Conservation (phyloP, 2,113 vertebrate species). For the Vanacampus margaritifer region DNA sequence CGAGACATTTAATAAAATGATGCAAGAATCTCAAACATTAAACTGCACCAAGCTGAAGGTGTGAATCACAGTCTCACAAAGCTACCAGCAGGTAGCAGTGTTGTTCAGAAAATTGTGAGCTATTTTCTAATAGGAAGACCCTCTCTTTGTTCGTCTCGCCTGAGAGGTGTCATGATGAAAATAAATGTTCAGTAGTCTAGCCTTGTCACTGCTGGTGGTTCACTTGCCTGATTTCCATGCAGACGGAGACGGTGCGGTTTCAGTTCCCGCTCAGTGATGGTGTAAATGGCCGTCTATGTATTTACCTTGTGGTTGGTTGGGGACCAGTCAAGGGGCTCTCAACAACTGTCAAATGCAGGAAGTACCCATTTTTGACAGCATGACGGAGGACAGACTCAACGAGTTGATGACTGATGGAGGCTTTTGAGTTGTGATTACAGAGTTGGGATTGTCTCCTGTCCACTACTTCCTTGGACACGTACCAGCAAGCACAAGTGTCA, state of each 20-base stretch:
- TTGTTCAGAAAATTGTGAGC: slow-evolving; percentile 3
- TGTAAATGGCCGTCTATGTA: neutral
- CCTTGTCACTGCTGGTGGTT: neutral
- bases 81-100: slow-evolving; percentile 34
- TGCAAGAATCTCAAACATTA: neutral
- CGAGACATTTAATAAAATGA: neutral
- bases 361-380: neutral
- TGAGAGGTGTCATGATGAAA: neutral
- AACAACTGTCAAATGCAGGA: too few species aligned
- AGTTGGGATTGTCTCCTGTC: slow-evolving; percentile 46
- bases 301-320: neutral
- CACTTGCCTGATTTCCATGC: neutral
- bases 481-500: slow-evolving; percentile 38
- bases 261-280: neutral
- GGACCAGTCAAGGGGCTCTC: neutral
- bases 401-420: slow-evolving; percentile 20
- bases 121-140: too few species aligned
- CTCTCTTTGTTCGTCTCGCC: neutral
- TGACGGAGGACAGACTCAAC: neutral
- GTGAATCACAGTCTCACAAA: neutral
- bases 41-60: neutral
- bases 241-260: neutral
- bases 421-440: slow-evolving; percentile 45
- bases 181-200: neutral
- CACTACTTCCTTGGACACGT: slow-evolving; percentile 48